A percentile compares a stretch with the other conserved stretches of the same genome.
Conservation (phyloP, 2,113 vertebrate genomes). For the Poeciliopsis turrubarensis region DNA sequence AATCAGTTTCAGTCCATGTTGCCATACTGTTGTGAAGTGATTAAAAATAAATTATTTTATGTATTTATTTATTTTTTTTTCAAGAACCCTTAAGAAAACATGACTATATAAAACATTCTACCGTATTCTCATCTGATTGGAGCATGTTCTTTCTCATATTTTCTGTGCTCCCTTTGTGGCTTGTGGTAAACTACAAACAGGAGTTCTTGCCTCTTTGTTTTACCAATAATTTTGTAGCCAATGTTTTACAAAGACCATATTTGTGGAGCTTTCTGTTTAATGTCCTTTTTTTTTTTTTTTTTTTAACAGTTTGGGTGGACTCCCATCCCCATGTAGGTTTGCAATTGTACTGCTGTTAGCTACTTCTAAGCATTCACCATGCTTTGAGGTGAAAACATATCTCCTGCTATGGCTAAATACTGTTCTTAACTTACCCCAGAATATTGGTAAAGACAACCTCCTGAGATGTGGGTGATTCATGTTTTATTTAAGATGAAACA, state of each 20-base stretch:
- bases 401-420: background rate
- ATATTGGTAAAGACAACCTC: constrained; percentile 3
- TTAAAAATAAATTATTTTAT: background rate
- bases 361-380: constrained; percentile 37
- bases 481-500: constrained; percentile 7
- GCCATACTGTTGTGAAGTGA: background rate
- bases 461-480: background rate
- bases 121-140: too few species aligned
- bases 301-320: too few species aligned
- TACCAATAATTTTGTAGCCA: too few species aligned
- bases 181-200: too few species aligned
- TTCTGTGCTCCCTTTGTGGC: too few species aligned
- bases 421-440: constrained; percentile 18
- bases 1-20: background rate
- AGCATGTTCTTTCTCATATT: too few species aligned
- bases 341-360: constrained; percentile 10
- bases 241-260: too few species aligned
- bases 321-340: too few species aligned
- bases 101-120: background rate
- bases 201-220: too few species aligned
- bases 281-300: too few species aligned
- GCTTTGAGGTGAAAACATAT: constrained; percentile 5
- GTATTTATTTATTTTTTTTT: background rate
- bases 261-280: too few species aligned
- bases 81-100: background rate